Conservation (phyloP, 2,113 vertebrate species). For the Erythrolamprus reginae region DNA sequence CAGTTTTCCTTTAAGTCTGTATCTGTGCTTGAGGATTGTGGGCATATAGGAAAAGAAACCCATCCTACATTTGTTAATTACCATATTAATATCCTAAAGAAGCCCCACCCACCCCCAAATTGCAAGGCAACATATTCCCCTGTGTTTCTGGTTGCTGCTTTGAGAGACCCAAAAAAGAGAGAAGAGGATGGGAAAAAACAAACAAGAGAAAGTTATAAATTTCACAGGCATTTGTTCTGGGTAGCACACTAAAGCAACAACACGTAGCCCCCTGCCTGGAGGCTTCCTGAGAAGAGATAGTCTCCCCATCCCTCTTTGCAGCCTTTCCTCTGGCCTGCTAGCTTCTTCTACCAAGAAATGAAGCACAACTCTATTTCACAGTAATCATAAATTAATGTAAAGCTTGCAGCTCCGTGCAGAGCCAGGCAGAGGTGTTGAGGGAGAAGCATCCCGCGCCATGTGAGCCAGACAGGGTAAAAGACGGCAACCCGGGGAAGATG, state of each 20-base stretch:
- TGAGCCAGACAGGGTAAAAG: slow-evolving; percentile 62
- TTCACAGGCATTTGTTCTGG: slow-evolving; percentile 50
- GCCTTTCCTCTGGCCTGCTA: not conserved
- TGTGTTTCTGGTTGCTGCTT: not conserved
- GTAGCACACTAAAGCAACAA: slow-evolving; percentile 29
- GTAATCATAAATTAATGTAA: slow-evolving; percentile 38
- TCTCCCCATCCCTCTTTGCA: slow-evolving; percentile 3
- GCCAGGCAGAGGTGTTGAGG: slow-evolving; percentile 55
- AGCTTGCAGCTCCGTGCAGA: slow-evolving; percentile 55
- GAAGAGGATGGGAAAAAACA: slow-evolving; percentile 46
- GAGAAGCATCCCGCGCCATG: slow-evolving; percentile 66
- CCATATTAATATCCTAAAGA: slow-evolving; percentile 35
- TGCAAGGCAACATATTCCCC: not conserved
- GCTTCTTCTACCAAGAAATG: slow-evolving; percentile 31
- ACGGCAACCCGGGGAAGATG: slow-evolving; percentile 67
- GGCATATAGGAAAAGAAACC: not conserved
- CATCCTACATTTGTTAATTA: slow-evolving; percentile 41
- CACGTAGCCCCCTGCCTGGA: not conserved
- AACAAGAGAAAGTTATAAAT: slow-evolving; percentile 54
- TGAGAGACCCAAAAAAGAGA: slow-evolving; percentile 16
- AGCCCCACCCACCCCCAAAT: slow-evolving; percentile 29
- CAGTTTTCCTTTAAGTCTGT: too few relatives aligned
- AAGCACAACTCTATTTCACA: slow-evolving; percentile 37
- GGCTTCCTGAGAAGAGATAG: slow-evolving; percentile 13
- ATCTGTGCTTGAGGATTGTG: too few relatives aligned